These are phyloP conservation scores for Xiphorhynchus elegans DNA, from an alignment of 2,113 vertebrate species.

Conservation along the genomic window DNA sequence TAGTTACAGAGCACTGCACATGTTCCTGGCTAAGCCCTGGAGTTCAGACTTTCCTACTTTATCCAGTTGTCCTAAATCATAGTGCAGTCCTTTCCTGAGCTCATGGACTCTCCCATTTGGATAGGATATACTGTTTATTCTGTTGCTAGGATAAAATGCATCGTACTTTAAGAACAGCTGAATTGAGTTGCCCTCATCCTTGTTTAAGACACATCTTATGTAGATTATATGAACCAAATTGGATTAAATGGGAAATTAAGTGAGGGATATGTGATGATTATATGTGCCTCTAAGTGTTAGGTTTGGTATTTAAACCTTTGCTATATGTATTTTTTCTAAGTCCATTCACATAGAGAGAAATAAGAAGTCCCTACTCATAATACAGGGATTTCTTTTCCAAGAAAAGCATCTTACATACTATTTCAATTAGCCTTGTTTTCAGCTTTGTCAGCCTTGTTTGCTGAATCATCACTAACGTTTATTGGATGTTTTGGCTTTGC, in stretches of 20 bases:
- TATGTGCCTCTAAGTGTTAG: neutral
- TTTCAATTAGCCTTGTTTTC: neutral
- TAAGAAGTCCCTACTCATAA: neutral
- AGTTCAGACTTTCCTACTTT: neutral
- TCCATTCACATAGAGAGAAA: neutral
- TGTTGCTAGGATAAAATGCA: constrained; percentile 16
- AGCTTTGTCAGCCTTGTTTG: neutral
- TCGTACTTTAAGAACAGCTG: neutral
- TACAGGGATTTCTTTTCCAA: neutral
- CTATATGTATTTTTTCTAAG: neutral
- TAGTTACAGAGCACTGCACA: neutral
- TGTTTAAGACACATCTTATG: neutral
- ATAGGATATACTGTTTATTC: neutral
- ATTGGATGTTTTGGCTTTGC: neutral
- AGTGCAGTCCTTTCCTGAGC: neutral
- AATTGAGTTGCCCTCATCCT: neutral
- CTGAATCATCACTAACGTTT: neutral
- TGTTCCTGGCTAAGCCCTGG: neutral
- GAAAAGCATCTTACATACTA: neutral
- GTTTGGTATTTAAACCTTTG: neutral
- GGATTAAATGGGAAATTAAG: constrained; percentile 1
- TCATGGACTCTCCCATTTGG: neutral
- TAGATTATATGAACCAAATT: neutral
- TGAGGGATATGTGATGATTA: neutral
- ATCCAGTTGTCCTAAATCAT: neutral